Conservation (phyloP, 2,797 vertebrate species). For the Sebastes diaconus region DNA sequence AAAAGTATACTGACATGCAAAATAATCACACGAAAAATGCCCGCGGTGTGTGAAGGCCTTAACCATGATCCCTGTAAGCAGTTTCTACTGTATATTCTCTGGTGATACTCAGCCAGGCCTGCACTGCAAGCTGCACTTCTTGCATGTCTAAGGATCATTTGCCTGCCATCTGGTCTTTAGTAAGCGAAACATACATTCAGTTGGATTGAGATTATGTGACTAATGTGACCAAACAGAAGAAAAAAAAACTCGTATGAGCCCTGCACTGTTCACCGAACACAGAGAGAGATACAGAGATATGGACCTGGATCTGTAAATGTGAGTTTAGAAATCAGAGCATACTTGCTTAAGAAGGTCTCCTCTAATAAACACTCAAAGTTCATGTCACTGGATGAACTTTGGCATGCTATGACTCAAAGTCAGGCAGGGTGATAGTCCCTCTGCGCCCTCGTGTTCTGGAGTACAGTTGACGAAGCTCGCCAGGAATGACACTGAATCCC, state of each 20-base stretch:
- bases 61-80: too few relatives aligned
- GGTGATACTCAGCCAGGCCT: background rate
- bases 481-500: slow-evolving; percentile 36
- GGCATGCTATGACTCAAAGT: background rate
- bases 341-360: background rate
- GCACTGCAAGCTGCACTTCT: background rate
- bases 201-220: background rate
- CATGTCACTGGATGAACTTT: background rate
- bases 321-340: background rate
- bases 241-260: background rate
- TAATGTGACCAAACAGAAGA: background rate
- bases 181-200: background rate
- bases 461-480: background rate
- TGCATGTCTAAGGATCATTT: background rate
- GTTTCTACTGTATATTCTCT: too few relatives aligned
- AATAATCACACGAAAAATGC: too few relatives aligned
- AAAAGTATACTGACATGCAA: too few relatives aligned
- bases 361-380: background rate
- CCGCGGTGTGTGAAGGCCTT: too few relatives aligned
- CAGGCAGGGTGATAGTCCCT: background rate
- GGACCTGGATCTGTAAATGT: background rate
- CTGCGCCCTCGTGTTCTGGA: background rate
- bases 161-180: background rate
- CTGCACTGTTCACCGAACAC: background rate
- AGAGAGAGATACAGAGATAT: background rate